Percentiles rank a stretch among this genome's conserved stretches.
Evolutionary conservation across 2,797 vertebrate species (phyloP).

Genomic region (Setipinna tenuifilis): DNA sequence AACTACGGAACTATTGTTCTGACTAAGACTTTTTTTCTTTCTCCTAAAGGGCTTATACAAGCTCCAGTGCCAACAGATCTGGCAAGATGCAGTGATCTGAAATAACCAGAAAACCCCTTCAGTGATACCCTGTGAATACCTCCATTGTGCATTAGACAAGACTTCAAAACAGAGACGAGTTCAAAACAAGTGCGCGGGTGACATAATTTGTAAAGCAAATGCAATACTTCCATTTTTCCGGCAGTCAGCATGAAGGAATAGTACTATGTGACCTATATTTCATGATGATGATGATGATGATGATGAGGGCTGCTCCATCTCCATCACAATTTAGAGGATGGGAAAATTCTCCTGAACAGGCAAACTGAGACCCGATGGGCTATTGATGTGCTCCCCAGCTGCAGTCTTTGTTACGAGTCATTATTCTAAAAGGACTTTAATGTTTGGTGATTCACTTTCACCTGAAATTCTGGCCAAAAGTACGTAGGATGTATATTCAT

Average conservation of each 20-base stretch:
- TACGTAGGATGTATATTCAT: neutral
- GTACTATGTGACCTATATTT: neutral
- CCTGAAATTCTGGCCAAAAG: too few relatives aligned
- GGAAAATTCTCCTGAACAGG: neutral
- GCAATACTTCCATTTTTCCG: neutral
- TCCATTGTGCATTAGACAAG: constrained; percentile 53
- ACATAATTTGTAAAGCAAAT: constrained; percentile 8
- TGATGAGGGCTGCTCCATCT: neutral
- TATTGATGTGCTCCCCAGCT: neutral
- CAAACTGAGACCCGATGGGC: neutral
- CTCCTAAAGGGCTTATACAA: constrained; percentile 35
- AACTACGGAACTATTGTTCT: constrained; percentile 49
- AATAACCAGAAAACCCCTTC: constrained; percentile 56
- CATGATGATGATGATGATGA: neutral
- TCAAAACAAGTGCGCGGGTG: constrained; percentile 16
- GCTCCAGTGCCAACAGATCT: constrained; percentile 50
- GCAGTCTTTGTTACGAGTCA: neutral
- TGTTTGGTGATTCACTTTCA: too few relatives aligned
- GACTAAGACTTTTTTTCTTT: constrained; percentile 10
- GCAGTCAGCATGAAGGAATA: neutral
- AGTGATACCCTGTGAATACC: constrained; percentile 51
- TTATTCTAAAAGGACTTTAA: too few relatives aligned
- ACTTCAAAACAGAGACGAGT: constrained; percentile 10
- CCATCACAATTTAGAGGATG: neutral
- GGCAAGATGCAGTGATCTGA: constrained; percentile 51